These are phyloP conservation scores for Phalacrocorax carbo DNA, from an alignment of 2,113 vertebrate species.

Conservation along the genomic window DNA sequence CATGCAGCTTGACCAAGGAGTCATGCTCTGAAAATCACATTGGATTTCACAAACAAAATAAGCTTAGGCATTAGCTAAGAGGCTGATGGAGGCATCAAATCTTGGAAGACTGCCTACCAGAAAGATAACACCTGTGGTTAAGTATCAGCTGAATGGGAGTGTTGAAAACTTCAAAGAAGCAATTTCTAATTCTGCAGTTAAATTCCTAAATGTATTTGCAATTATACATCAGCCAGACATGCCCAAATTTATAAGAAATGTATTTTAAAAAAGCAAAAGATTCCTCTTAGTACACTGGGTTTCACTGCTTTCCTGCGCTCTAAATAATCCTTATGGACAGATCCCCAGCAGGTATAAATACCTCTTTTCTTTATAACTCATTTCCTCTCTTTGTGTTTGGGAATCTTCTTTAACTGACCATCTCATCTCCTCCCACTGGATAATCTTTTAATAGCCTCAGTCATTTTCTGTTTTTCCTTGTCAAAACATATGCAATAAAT, in stretches of 20 bases:
- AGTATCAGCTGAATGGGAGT: background rate
- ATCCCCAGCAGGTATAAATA: slow-evolving; percentile 18
- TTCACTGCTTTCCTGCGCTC: background rate
- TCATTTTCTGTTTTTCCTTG: background rate
- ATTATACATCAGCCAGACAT: background rate
- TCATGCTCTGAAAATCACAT: background rate
- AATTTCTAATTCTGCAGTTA: background rate
- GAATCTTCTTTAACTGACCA: background rate
- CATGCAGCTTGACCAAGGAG: background rate
- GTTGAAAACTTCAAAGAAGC: background rate
- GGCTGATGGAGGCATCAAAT: background rate
- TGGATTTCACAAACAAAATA: background rate
- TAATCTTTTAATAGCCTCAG: slow-evolving; percentile 41
- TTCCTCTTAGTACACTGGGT: background rate
- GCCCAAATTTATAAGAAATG: background rate
- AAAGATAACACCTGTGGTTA: background rate
- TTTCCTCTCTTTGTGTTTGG: background rate
- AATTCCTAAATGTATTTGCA: background rate
- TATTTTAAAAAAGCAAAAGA: background rate
- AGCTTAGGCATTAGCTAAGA: background rate
- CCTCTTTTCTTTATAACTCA: background rate
- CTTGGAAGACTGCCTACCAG: background rate
- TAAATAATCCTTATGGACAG: slow-evolving; percentile 15
- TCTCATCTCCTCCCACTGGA: background rate
- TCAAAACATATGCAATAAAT: background rate